phyloP scores from a whole-genome alignment of 2,888 invertebrate species.

The Masnerella sp. region DNA sequence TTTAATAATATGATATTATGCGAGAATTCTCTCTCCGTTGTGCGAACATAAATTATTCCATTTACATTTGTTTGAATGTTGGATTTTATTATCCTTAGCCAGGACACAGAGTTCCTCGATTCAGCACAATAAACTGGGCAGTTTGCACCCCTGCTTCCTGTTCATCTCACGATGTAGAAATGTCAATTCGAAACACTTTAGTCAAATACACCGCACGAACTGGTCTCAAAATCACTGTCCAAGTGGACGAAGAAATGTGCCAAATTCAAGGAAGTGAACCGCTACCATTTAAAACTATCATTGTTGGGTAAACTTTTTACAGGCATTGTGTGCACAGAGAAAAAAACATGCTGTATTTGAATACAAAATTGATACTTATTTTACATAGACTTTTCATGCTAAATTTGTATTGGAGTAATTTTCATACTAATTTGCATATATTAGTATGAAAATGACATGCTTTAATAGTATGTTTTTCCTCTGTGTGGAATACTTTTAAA shows the following conservation, averaged over 20 bases:
- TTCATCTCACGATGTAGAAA: slow-evolving; percentile 80
- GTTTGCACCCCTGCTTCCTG: slow-evolving; percentile 84
- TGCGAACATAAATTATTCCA: neutral
- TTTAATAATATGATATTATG: too few species aligned
- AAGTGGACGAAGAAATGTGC: slow-evolving; percentile 82
- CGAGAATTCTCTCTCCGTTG: slow-evolving; percentile 4
- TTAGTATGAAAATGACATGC: too few species aligned
- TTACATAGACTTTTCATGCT: too few species aligned
- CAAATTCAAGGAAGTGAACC: slow-evolving; percentile 77
- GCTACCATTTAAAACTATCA: slow-evolving; percentile 78
- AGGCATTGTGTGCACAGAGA: too few species aligned
- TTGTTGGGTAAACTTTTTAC: slow-evolving; percentile 77
- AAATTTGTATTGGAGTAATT: too few species aligned
- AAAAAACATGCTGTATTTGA: too few species aligned
- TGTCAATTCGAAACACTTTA: slow-evolving; percentile 79
- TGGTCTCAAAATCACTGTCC: slow-evolving; percentile 80
- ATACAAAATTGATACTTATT: too few species aligned
- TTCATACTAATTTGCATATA: too few species aligned
- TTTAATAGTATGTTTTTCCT: too few species aligned
- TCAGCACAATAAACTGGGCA: slow-evolving; percentile 84
- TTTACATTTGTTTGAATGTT: neutral
- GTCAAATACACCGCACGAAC: slow-evolving; percentile 79
- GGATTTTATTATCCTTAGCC: slow-evolving; percentile 78
- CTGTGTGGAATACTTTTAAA: too few species aligned
- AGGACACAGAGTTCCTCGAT: slow-evolving; percentile 84